phyloP scores from a whole-genome alignment of 1,140 invertebrate species.

The Platyscapa corneri region DNA sequence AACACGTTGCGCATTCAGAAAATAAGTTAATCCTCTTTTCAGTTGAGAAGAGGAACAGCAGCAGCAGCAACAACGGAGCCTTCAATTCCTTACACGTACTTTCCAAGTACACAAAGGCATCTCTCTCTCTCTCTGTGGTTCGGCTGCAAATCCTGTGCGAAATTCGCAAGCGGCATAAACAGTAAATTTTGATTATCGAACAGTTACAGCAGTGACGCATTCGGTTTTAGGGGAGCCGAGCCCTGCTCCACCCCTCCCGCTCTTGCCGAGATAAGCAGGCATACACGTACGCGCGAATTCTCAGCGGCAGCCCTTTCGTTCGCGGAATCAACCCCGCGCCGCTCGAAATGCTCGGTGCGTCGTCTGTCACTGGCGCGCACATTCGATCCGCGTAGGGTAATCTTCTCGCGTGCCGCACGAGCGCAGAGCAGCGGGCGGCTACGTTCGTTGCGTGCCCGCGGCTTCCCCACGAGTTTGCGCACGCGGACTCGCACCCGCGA shows the following conservation, averaged over 20 bases:
- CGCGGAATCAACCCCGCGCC: neutral
- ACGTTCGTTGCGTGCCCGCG: neutral
- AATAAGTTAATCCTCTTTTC: neutral
- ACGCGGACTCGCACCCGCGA: neutral
- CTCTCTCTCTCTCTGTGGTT: neutral
- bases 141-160: neutral
- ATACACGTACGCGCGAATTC: constrained; percentile 26
- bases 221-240: neutral
- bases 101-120: neutral
- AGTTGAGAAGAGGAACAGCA: neutral
- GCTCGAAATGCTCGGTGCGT: neutral
- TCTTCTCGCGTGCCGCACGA: neutral
- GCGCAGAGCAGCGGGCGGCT: too few relatives aligned
- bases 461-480: neutral
- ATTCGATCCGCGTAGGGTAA: constrained; percentile 8
- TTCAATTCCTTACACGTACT: constrained; percentile 9
- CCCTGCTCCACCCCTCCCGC: too few relatives aligned
- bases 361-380: neutral
- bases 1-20: neutral
- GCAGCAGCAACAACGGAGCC: neutral
- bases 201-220: neutral
- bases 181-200: constrained; percentile 44
- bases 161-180: constrained; percentile 38
- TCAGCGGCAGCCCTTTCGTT: constrained; percentile 36
- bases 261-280: too few relatives aligned